Conservation (phyloP, 2,888 invertebrate genomes). For the Danaus chrysippus region DNA sequence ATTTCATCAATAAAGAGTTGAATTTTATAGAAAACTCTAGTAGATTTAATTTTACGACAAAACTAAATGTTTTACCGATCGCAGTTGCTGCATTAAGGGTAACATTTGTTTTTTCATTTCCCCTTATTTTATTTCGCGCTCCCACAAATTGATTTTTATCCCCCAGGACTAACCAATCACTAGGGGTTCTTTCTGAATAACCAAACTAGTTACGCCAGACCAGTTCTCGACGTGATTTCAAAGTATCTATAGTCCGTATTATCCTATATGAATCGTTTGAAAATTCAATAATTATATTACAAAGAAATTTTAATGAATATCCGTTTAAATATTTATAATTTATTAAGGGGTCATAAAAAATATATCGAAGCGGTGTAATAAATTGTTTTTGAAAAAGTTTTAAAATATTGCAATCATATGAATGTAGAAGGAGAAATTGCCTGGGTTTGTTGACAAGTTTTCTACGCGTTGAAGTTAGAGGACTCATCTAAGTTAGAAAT, state of each 20-base stretch:
- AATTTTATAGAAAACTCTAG: too few relatives aligned
- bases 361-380: too few relatives aligned
- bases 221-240: not conserved
- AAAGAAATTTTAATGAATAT: too few relatives aligned
- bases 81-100: not conserved
- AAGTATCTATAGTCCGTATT: not conserved
- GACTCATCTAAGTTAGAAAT: not conserved
- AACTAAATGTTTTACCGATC: not conserved
- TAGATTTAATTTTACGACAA: not conserved
- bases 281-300: too few relatives aligned
- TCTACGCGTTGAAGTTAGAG: conserved; percentile 5
- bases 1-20: too few relatives aligned
- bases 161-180: conserved; percentile 8
- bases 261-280: too few relatives aligned
- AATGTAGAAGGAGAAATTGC: not conserved
- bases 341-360: too few relatives aligned
- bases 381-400: too few relatives aligned
- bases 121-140: conserved; percentile 22
- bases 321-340: too few relatives aligned
- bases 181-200: conserved; percentile 2
- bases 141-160: conserved; percentile 23
- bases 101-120: conserved; percentile 5
- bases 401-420: not conserved
- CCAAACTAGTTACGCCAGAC: not conserved
- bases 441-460: not conserved